Base-by-base conservation (phyloP, 2,113 vertebrate genomes). In the Falcunculus frontatus region DNA sequence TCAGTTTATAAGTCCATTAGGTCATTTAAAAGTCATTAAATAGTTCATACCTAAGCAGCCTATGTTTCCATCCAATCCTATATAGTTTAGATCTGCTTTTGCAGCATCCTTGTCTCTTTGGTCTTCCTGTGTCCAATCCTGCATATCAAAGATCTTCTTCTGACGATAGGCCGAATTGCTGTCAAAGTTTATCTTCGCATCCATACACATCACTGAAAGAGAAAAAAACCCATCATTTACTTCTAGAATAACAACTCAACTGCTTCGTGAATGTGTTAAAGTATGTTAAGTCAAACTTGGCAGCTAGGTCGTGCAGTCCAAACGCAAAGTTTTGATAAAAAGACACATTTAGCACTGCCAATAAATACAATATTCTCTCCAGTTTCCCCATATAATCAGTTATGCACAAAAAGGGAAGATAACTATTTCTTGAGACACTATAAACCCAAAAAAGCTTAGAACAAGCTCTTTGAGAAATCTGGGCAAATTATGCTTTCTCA, bases 131-230 rank as follows among this genome's bases (percentile, higher is more conserved):
- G 97, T 98, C 99, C 99, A 99, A 95, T 99, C 99, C 90, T 98
- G 98, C 96, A 99, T 94, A 47, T 98, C 98, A 78, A 99, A 99
- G 93, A 99, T 99, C 96, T 98, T 98, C 97, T 99, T 98, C 97
- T 99, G 99, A 16, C 99, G 99, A 97, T 98, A 99, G 10, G 97
- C 98, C 20, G 99, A 99, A 84, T 99, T 99, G 73, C 99, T 98
- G 97, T 99, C 99, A 87, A 99, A 99, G 97, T 99, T 99, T 97
- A 99, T 99, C 98, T 99, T 99, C 84, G 99, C 99, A 77, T 99
- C 99, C 99, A 99, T 99, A 96, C 99, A 99, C 98, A 99, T 98
- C 72, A 99, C 99, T 99, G 95, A 76, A 80, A 50, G 65, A 44
- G 76, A 41, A 74, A 69, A 63, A n/a, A 13, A 4, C 6, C 13